Evolutionary conservation across 2,888 invertebrate species (phyloP).

Genomic region (Bursaphelenchus okinawaensis): DNA sequence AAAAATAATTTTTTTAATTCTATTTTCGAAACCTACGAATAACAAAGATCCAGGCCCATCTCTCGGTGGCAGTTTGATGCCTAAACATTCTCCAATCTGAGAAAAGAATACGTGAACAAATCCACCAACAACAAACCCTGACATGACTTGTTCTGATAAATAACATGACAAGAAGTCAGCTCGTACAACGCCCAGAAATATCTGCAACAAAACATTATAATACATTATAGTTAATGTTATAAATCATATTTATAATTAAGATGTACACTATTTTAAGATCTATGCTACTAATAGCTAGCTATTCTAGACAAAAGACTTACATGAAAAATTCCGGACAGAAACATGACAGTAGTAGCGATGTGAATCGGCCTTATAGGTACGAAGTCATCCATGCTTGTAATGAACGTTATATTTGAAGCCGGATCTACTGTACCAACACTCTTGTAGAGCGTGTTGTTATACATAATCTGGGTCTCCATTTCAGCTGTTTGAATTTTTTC

Average conservation of each 20-base stretch:
- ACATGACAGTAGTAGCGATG: conserved; percentile 52
- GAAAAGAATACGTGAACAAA: conserved; percentile 55
- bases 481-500: conserved; percentile 34
- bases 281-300: conserved; percentile 2
- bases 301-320: conserved; percentile 2
- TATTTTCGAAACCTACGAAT: conserved; percentile 44
- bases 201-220: too few relatives aligned
- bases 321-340: conserved; percentile 48
- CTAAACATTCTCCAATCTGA: conserved; percentile 50
- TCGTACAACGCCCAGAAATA: conserved; percentile 51
- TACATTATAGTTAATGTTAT: background rate
- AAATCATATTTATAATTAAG: background rate
- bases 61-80: conserved; percentile 43
- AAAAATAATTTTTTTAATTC: background rate
- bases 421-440: conserved; percentile 9
- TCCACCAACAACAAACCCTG: conserved; percentile 55
- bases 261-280: conserved; percentile 1
- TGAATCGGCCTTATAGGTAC: conserved; percentile 45
- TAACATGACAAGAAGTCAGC: conserved; percentile 51
- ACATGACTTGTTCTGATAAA: conserved; percentile 55
- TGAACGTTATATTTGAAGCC: conserved; percentile 13
- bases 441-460: conserved; percentile 5
- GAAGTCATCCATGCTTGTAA: conserved; percentile 15
- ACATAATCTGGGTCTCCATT: background rate
- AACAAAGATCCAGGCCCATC: conserved; percentile 51